Base-by-base conservation (phyloP, 1,140 invertebrate species). In the Dolichoris vasculosae region DNA sequence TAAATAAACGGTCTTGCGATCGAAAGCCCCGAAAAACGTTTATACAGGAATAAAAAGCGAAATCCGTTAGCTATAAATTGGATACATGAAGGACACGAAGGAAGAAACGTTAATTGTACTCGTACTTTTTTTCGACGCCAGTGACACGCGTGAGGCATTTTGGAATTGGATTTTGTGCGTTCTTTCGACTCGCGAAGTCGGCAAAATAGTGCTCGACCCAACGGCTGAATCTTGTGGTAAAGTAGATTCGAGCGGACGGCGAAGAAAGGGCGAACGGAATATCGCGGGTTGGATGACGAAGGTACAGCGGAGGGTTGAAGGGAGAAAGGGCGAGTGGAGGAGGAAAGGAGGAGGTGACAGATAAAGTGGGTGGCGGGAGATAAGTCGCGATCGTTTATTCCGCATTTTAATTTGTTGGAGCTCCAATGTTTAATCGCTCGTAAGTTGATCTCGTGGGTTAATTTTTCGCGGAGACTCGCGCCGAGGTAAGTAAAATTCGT, bases 341-440 rank as follows among this genome's bases (percentile, higher is more conserved):
- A 26, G 26, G 30, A 20, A 35, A 2, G 7, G 77, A 6, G 59
- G n/a, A 7, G 40, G 48, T 64, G 83, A 76, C 51, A 40, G 83
- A 48, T 78, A 76, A 43, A 46, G 59, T 26, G 64, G 51, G 43
- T 76, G 64, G 6, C 64, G 80, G 23, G 64, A 67, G 55, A 84
- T 78, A 32, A 43, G 23, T 51, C 48, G 48, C 40, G 38, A 82
- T 85, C 87, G 88, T 90, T 91, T 88, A 90, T 90, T 88, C 85
- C 73, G 87, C 87, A 86, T 88, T 77, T 87, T 85, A 88, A 90
- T 91, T 90, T 90, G 89, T 91, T 88, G 87, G 88, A 90, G 88
- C 90, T 91, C 88, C 89, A 91, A 88, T 87, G 87, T 89, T 89
- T 89, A 90, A 90, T 91, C 90, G 90, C 86, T 86, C 84, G 87